Evolutionary conservation across 2,797 vertebrate genomes (phyloP).

Genomic region (Argentina silus): DNA sequence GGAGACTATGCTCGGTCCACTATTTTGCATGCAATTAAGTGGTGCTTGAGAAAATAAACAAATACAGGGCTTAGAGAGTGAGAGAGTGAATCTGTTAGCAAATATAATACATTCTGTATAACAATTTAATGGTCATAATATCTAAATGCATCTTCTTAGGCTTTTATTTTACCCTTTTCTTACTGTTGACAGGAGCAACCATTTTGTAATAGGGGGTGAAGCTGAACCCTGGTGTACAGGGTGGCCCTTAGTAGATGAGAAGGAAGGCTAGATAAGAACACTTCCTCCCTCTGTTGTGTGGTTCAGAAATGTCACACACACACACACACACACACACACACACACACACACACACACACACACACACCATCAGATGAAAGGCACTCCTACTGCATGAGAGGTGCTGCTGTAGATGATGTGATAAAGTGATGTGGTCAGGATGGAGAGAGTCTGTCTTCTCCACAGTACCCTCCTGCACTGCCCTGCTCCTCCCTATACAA

Average conservation of each 20-base stretch:
- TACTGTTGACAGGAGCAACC: not conserved
- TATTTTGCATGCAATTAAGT: constrained; percentile 78
- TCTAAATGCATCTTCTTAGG: not conserved
- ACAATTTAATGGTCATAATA: not conserved
- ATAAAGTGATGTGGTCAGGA: not conserved
- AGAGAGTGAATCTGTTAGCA: constrained; percentile 34
- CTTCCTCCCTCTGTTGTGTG: constrained; percentile 43
- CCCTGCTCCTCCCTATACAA: not conserved
- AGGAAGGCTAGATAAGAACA: constrained; percentile 67
- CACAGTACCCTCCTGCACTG: not conserved
- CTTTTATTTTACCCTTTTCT: too few species aligned
- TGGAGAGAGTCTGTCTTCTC: not conserved
- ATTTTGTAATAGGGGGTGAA: not conserved
- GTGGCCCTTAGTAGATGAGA: constrained; percentile 41
- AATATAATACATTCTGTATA: not conserved
- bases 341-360: too few species aligned
- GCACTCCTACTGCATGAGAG: not conserved
- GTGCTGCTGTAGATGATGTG: not conserved
- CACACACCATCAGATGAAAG: not conserved
- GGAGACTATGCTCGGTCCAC: constrained; percentile 45
- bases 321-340: too few species aligned
- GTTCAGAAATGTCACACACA: not conserved
- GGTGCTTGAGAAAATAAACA: constrained; percentile 66
- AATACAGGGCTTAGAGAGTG: constrained; percentile 48
- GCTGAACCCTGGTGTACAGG: constrained; percentile 1